Evolutionary conservation across 2,113 vertebrate genomes (phyloP).

Genomic region (Phaethornis superciliosus): DNA sequence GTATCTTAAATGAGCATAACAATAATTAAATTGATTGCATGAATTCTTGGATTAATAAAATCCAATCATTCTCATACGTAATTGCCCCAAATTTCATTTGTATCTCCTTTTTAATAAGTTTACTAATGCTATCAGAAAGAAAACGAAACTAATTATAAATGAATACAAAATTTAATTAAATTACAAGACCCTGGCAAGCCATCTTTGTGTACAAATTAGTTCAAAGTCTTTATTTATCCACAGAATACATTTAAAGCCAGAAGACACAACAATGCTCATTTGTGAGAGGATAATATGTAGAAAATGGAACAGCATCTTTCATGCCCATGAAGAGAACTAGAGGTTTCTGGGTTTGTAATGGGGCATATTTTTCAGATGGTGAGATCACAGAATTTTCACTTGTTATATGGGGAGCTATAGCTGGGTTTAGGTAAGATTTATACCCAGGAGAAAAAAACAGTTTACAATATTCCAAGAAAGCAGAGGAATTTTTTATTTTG

Average conservation of each 20-base stretch:
- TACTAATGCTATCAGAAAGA: conserved; percentile 66
- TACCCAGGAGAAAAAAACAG: not conserved
- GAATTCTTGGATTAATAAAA: conserved; percentile 74
- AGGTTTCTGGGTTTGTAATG: not conserved
- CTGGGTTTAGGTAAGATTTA: not conserved
- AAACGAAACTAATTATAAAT: conserved; percentile 71
- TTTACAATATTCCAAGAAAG: not conserved
- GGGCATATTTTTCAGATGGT: not conserved
- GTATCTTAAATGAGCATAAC: conserved; percentile 56
- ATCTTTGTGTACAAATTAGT: conserved; percentile 45
- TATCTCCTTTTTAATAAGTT: conserved; percentile 66
- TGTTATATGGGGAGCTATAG: not conserved
- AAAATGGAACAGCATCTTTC: not conserved
- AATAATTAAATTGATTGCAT: conserved; percentile 69
- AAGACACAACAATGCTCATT: not conserved
- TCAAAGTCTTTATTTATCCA: conserved; percentile 38
- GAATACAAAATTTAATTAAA: conserved; percentile 68
- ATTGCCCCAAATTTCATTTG: conserved; percentile 71
- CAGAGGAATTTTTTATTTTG: not conserved
- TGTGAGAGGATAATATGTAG: not conserved
- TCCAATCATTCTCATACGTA: conserved; percentile 73
- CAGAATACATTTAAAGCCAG: conserved; percentile 10
- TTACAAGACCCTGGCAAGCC: conserved; percentile 34
- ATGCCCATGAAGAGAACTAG: not conserved
- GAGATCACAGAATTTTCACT: not conserved